Evolutionary conservation across 2,113 vertebrate genomes (phyloP), one percentile per base, ranked within the genome.

Genomic region (Larimichthys crocea): DNA sequence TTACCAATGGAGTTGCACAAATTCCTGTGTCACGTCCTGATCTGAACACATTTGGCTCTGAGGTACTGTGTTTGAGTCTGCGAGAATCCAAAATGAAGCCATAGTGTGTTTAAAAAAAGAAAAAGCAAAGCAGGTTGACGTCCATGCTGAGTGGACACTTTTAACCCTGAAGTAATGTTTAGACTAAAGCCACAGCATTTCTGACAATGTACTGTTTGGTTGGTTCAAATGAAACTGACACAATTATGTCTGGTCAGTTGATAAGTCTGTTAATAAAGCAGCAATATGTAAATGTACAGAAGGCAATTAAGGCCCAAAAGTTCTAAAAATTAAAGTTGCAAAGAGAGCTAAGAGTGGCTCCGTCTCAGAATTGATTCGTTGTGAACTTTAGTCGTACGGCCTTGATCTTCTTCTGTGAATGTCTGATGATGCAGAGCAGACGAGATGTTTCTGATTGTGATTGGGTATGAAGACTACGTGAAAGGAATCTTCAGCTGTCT

Each of bases 81-180:
- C 57, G 52, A 22, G 24, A 69, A 26, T 77, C 79, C 56, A 57
- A 50, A 76, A 66, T 15, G 40, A 88, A 89, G 89, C 88, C 87
- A 83, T 83, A 77, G 61, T 26, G 71, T 80, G 48, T 19, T 31
- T 52, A 24, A 31, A 20, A 69, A 26, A 42, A 24, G 22, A 15
- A 31, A 24, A 19, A 15, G 61, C 44, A 42, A 24, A 31, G 15
- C 26, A 48, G 31, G 57, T 40, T 53, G 46, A 72, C 11, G 40
- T 73, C 49, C 29, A 22, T 35, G 5, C 4, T 73, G 57, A 75
- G 20, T 67, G 62, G 62, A 65, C 56, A 10, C 66, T 57, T 53
- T 69, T 42, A 72, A 57, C 55, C 20, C 48, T 53, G 35, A 78
- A 35, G 10, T 61, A 5, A 56, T 29, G 20, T 74, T 66, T 55